These are phyloP conservation scores for Phasianus colchicus DNA, from an alignment of 2,113 vertebrate species.

Conservation along the genomic window DNA sequence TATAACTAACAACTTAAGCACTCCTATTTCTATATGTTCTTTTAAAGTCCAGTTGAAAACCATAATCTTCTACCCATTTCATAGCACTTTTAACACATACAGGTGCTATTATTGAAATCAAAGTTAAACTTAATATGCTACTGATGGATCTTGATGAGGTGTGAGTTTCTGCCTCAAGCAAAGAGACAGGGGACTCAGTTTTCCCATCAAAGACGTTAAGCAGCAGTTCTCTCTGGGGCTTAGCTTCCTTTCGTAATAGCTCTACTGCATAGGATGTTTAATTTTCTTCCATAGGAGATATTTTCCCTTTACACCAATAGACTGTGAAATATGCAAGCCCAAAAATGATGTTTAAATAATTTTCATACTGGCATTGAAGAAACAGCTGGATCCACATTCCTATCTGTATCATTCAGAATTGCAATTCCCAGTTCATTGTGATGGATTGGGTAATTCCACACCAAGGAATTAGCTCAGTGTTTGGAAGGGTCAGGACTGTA, in stretches of 20 bases:
- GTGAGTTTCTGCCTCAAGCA: constrained; percentile 6
- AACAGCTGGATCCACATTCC: constrained; percentile 61
- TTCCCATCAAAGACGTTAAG: not conserved
- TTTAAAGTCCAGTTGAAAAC: not conserved
- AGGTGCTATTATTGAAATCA: not conserved
- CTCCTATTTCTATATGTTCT: not conserved
- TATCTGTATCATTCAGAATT: constrained; percentile 2
- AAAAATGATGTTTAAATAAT: constrained; percentile 10
- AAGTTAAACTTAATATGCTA: not conserved
- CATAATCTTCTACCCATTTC: not conserved
- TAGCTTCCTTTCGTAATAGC: not conserved
- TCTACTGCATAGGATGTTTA: not conserved
- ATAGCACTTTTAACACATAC: not conserved
- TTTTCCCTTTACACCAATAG: constrained; percentile 35
- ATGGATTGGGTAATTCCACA: constrained; percentile 56
- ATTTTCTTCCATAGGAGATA: not conserved
- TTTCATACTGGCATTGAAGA: constrained; percentile 16
- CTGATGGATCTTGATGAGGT: not conserved
- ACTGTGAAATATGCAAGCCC: constrained; percentile 32
- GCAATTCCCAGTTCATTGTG: constrained; percentile 36
- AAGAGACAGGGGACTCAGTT: not conserved
- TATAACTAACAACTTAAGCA: not conserved
- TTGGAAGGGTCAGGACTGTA: constrained; percentile 22
- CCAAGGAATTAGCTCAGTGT: constrained; percentile 39
- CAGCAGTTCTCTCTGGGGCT: not conserved